phyloP scores from a whole-genome alignment of 1,140 invertebrate species.

The Olivierus martensii region DNA sequence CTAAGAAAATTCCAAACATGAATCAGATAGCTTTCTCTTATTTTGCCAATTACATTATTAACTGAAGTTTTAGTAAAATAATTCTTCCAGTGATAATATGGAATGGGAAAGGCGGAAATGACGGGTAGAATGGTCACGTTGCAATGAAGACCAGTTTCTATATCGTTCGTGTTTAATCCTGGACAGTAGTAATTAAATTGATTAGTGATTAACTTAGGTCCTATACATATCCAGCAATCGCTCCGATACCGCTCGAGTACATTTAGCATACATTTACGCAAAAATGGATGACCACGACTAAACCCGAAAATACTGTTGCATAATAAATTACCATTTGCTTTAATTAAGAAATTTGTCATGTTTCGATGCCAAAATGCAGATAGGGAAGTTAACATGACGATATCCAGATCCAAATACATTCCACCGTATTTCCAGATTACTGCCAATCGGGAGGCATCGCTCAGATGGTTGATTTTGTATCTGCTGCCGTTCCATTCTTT shows the following conservation, averaged over 20 bases:
- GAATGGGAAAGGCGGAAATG: conserved; percentile 5
- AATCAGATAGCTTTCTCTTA: conserved; percentile 6
- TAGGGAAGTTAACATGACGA: conserved; percentile 44
- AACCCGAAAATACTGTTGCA: conserved; percentile 51
- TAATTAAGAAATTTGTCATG: conserved; percentile 4
- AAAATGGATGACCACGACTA: conserved; percentile 37
- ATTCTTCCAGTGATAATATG: conserved; percentile 5
- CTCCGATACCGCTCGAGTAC: conserved; percentile 35
- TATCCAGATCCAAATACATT: conserved; percentile 60
- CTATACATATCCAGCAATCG: background rate
- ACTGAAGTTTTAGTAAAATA: conserved; percentile 1
- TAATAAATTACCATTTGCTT: conserved; percentile 42
- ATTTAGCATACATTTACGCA: conserved; percentile 42
- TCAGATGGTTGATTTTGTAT: conserved; percentile 4
- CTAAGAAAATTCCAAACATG: conserved; percentile 11
- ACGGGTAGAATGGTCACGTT: conserved; percentile 1
- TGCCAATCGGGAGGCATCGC: conserved; percentile 42
- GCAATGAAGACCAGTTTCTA: conserved; percentile 2
- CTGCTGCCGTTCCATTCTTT: conserved; percentile 21
- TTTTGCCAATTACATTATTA: background rate
- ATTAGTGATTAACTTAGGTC: conserved; percentile 4
- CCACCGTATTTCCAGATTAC: conserved; percentile 62
- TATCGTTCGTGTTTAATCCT: conserved; percentile 2
- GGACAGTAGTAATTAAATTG: background rate
- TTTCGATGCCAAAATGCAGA: too few species aligned